Percentiles rank a stretch among this genome's conserved stretches.
Conservation (phyloP, 1,140 invertebrate species). For the Cotesia vestalis region DNA sequence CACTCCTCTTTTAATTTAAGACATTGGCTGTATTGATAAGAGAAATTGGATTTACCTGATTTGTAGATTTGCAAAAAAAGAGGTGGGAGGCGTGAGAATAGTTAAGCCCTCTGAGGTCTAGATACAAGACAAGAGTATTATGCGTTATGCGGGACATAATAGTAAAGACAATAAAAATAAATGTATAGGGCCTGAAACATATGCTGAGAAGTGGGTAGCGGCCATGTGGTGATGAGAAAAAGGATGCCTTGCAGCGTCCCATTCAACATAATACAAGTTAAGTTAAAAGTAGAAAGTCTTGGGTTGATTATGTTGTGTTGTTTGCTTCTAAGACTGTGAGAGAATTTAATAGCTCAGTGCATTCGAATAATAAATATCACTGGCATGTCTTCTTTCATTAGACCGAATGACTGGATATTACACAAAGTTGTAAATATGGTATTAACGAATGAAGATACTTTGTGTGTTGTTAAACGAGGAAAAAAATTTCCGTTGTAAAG, state of each 20-base stretch:
- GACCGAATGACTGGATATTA: too few relatives aligned
- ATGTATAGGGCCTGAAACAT: conserved; percentile 42
- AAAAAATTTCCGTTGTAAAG: too few relatives aligned
- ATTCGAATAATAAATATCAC: not conserved
- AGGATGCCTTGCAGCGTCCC: conserved; percentile 10
- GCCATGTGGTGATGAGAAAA: conserved; percentile 45
- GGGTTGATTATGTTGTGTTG: not conserved
- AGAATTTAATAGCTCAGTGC: not conserved
- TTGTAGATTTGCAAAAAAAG: not conserved
- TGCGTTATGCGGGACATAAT: conserved; percentile 30
- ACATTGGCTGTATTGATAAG: too few relatives aligned
- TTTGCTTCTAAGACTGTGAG: not conserved
- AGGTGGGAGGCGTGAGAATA: conserved; percentile 13
- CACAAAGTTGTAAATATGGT: too few relatives aligned
- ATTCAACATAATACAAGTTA: conserved; percentile 13
- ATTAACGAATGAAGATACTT: too few relatives aligned
- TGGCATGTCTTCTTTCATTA: not conserved
- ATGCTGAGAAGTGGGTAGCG: conserved; percentile 50
- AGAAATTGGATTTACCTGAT: not conserved
- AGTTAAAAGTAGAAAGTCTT: conserved; percentile 15
- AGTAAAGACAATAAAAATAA: conserved; percentile 48
- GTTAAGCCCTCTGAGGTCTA: conserved; percentile 10
- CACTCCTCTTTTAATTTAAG: too few relatives aligned
- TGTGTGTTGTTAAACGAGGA: too few relatives aligned
- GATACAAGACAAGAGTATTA: too few relatives aligned